phyloP scores from a whole-genome alignment of 2,888 invertebrate genomes.

The Pomacea canaliculata region DNA sequence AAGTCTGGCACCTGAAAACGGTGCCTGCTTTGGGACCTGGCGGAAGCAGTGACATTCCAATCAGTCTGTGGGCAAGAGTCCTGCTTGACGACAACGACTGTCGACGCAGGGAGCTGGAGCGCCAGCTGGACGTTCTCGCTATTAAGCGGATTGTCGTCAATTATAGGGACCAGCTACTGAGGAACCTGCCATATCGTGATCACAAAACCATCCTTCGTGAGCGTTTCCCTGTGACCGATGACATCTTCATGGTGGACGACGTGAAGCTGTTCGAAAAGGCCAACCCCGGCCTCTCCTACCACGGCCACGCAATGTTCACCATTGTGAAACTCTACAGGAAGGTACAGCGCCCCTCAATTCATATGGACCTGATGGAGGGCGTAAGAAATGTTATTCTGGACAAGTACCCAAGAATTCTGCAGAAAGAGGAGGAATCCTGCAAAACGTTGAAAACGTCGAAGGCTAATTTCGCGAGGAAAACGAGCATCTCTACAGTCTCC shows the following conservation, averaged over 20 bases:
- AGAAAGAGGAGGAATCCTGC: too few relatives aligned
- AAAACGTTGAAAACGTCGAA: too few relatives aligned
- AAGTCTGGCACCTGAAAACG: conserved; percentile 12
- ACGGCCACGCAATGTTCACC: conserved; percentile 72
- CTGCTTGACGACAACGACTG: neutral
- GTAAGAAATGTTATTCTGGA: neutral
- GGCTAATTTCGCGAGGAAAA: too few relatives aligned
- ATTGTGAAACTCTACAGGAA: conserved; percentile 73
- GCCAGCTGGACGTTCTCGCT: neutral
- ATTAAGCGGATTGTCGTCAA: neutral
- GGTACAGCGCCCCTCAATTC: conserved; percentile 73
- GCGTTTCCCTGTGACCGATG: neutral
- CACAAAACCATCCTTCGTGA: neutral
- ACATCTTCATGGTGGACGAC: neutral
- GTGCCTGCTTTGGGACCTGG: neutral
- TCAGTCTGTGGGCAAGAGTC: conserved; percentile 15
- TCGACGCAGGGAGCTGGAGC: neutral
- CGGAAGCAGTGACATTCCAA: neutral
- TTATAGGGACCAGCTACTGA: neutral
- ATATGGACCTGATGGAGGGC: neutral
- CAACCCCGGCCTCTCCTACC: conserved; percentile 10
- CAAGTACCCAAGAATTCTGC: too few relatives aligned
- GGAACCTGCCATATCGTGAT: neutral
- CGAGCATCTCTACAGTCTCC: too few relatives aligned
- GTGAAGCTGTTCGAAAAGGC: neutral